Percentiles rank a stretch among this genome's conserved stretches.
Evolutionary conservation across 2,797 vertebrate genomes (phyloP).

Genomic region (Chromobotia macracanthus): DNA sequence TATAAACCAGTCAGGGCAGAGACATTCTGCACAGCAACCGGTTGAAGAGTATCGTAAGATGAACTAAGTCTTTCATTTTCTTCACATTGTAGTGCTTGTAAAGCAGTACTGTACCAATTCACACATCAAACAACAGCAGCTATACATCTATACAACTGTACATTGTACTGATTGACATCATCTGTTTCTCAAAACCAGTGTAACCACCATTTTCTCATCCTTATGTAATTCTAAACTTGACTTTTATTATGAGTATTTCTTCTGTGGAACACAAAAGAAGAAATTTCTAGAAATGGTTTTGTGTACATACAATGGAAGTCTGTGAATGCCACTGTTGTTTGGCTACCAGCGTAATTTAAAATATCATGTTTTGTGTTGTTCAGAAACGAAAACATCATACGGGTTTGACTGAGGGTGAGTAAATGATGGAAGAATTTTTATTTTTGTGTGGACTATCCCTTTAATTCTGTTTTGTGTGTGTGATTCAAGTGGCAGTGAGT

Average conservation of each 20-base stretch:
- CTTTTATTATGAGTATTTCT: too few relatives aligned
- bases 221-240: too few relatives aligned
- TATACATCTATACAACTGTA: too few relatives aligned
- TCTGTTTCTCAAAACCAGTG: background rate
- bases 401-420: background rate
- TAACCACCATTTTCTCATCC: background rate
- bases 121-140: too few relatives aligned
- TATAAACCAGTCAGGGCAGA: constrained; percentile 60
- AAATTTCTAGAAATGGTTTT: background rate
- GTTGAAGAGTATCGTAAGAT: constrained; percentile 76
- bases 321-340: too few relatives aligned
- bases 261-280: background rate
- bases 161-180: too few relatives aligned
- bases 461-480: constrained; percentile 18
- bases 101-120: background rate
- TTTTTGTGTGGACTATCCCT: background rate
- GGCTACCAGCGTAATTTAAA: too few relatives aligned
- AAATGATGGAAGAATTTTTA: too few relatives aligned
- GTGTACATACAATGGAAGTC: background rate
- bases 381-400: too few relatives aligned
- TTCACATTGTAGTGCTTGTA: constrained; percentile 23
- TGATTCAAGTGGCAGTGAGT: constrained; percentile 72
- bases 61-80: constrained; percentile 53
- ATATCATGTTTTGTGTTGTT: too few relatives aligned
- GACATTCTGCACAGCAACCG: constrained; percentile 60